These are phyloP conservation scores for Andrena bicolor DNA, from an alignment of 2,888 invertebrate genomes.

Conservation along the genomic window DNA sequence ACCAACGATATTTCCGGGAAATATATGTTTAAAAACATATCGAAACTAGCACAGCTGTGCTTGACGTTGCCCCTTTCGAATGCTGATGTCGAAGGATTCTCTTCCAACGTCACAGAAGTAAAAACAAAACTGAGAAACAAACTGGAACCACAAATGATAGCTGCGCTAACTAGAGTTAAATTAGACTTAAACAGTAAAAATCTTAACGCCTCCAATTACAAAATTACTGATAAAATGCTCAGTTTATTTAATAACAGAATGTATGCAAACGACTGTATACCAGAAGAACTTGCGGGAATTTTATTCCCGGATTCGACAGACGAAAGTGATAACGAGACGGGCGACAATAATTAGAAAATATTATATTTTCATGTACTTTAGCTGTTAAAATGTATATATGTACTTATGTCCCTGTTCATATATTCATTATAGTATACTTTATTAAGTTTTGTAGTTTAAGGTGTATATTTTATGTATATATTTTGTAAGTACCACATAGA, in stretches of 20 bases:
- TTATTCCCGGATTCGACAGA: too few species aligned
- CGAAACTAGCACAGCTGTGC: neutral
- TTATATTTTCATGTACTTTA: too few species aligned
- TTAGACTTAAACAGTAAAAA: conserved; percentile 7
- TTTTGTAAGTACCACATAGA: too few species aligned
- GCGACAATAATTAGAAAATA: too few species aligned
- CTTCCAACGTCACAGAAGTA: neutral
- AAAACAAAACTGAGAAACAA: conserved; percentile 2
- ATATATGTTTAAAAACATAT: neutral
- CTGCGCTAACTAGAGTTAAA: conserved; percentile 5
- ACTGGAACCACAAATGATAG: conserved; percentile 2
- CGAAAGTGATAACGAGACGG: too few species aligned
- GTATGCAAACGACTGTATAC: neutral
- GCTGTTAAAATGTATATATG: too few species aligned
- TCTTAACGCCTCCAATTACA: neutral
- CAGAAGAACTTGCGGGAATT: too few species aligned
- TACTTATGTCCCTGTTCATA: too few species aligned
- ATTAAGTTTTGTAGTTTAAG: too few species aligned
- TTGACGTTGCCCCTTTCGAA: conserved; percentile 4
- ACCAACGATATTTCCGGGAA: neutral
- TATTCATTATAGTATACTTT: too few species aligned
- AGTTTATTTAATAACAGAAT: conserved; percentile 6
- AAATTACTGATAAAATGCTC: neutral
- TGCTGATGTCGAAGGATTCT: neutral
- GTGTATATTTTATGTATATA: too few species aligned